Evolutionary conservation across 2,797 vertebrate genomes (phyloP), one percentile per base, ranked within the genome.

Genomic region (Danio tinwini): DNA sequence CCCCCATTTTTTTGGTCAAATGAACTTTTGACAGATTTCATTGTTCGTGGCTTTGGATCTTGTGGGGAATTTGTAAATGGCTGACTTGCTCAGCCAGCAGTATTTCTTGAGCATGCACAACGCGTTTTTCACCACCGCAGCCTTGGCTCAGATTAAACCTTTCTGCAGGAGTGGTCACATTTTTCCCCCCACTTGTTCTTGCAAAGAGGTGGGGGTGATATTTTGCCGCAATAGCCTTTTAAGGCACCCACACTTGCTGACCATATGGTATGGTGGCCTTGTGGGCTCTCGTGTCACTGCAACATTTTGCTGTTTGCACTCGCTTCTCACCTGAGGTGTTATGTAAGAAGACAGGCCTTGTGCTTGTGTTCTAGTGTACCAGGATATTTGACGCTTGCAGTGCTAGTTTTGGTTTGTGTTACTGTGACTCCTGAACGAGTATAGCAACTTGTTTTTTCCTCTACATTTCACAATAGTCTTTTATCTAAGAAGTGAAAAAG

Each of bases 71-170:
- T 58, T 49, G 37, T 74, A 69, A 84, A 85, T 80, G 17, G 39
- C n/a, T 39, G 61, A 40, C 42, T 44, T 72, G 75, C 81, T 81
- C 44, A 82, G 83, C 76, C 81, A 82, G 78, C 52, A 62, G 84
- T 76, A 10, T 29, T 67, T 17, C 19, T 45, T 50, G 81, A 81
- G 84, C 55, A 82, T 76, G 76, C 78, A 68, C 78, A 44, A 85
- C 83, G 69, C 69, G 81, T 83, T 76, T 80, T 71, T 69, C 50
- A 86, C 63, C 88, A 83, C 90, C 89, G 91, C 91, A 91, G 90
- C 91, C 87, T 92, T 93, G 90, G 90, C 91, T 89, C 74, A 56
- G 85, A 52, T 17, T 2, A 84, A 58, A 68, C 76, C 39, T 84
- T 83, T 82, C 40, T 87, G 81, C 85, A 86, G 73, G 78, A 65